Base-by-base conservation (phyloP, 2,113 vertebrate species). In the Pelusios castaneus region DNA sequence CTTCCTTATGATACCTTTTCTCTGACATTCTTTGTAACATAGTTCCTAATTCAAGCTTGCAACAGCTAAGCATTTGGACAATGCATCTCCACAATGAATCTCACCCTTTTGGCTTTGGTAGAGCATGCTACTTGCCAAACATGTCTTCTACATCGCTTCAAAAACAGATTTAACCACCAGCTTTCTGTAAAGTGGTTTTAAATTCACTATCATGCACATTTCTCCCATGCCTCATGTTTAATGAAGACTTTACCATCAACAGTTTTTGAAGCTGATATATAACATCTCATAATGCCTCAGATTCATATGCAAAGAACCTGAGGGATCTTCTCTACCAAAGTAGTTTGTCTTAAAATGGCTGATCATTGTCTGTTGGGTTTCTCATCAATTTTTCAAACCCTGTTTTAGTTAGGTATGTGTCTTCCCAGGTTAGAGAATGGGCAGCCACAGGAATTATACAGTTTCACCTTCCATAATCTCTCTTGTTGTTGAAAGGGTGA, bases 41-140 rank as follows among this genome's bases (percentile, higher is more conserved):
- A 91, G 82, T 91, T 79, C 14, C 89, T 88, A 87, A 91, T 91
- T 94, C 88, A 87, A 45, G 8, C 70, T 73, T 24, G 67, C 63
- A 88, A 87, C 91, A 86, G 82, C 95, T 87, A 96, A 90, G 70
- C 52, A 80, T 43, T 90, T 93, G 3, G 47, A 81, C n/a, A n/a
- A n/a, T n/a, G n/a, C 34, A 82, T 84, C 86, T 81, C 52, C 38
- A 92, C 93, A 87, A 84, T 81, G 80, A 84, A 84, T 89, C 88
- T 93, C 86, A 34, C 67, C 78, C 80, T 85, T 87, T 78, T 52
- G 86, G 54, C 34, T 38, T 90, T 49, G 75, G 2, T 82, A 49
- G 38, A 55, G 22, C 34, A 63, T 82, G 67, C 43, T 3, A 6
- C 78, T 47, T 76, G 54, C 8, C 52, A 49, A 22, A 24, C 45